Percentiles rank a stretch among this genome's conserved stretches.
phyloP scores from a whole-genome alignment of 2,888 invertebrate species.

The Ceramica pisi region DNA sequence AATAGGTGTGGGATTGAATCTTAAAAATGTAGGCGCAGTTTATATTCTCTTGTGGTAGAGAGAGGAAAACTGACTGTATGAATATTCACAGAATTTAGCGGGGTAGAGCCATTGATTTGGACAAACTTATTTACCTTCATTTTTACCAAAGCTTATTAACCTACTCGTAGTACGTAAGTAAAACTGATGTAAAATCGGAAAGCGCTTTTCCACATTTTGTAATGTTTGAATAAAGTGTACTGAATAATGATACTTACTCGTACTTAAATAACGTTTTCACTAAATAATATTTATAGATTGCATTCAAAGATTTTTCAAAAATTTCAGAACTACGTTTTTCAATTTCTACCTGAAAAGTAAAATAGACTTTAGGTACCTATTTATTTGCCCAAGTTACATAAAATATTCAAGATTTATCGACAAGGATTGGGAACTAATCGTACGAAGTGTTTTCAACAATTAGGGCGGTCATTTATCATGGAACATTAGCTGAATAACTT shows the following conservation, averaged over 20 bases:
- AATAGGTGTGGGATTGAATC: conserved; percentile 70
- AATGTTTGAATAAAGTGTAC: too few species aligned
- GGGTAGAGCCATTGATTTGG: too few species aligned
- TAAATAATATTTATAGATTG: background rate
- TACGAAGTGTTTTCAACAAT: conserved; percentile 54
- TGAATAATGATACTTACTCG: too few species aligned
- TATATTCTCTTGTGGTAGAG: conserved; percentile 5
- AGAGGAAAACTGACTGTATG: background rate
- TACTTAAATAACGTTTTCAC: background rate
- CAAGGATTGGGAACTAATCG: conserved; percentile 40
- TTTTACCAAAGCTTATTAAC: too few species aligned
- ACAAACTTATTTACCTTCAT: too few species aligned
- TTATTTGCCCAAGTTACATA: conserved; percentile 23
- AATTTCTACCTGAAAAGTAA: background rate
- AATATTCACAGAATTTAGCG: background rate
- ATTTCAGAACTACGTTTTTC: background rate
- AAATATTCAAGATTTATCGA: conserved; percentile 49
- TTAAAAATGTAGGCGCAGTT: conserved; percentile 59
- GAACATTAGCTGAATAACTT: conserved; percentile 57
- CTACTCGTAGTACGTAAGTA: too few species aligned
- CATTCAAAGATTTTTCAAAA: background rate
- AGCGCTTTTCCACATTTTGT: background rate
- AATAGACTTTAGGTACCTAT: background rate
- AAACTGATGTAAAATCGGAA: background rate
- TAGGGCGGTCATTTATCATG: conserved; percentile 58